A percentile compares a stretch with the other conserved stretches of the same genome.
Evolutionary conservation across 1,140 invertebrate genomes (phyloP).

Genomic region (Drosophila jambulina): DNA sequence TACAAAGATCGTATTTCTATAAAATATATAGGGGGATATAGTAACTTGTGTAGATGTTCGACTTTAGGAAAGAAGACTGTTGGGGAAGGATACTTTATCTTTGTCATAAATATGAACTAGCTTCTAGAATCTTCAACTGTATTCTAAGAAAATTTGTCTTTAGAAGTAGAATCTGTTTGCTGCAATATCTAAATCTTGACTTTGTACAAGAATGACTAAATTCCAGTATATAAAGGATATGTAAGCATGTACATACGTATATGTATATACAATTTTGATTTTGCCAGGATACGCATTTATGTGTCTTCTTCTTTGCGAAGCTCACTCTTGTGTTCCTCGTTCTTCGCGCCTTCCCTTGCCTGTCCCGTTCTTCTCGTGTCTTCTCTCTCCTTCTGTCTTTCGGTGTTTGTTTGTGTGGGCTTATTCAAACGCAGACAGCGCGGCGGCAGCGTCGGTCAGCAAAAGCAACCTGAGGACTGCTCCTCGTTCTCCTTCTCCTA

Average conservation of each 20-base stretch:
- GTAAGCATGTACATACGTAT: neutral
- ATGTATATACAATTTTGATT: neutral
- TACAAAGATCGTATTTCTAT: neutral
- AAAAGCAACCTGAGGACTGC: slow-evolving; percentile 30
- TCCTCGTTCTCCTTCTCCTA: slow-evolving; percentile 4
- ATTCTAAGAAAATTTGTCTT: neutral
- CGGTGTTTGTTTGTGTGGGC: slow-evolving; percentile 63
- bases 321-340: slow-evolving; percentile 32
- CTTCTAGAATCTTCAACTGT: neutral
- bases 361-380: neutral
- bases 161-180: neutral
- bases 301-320: neutral
- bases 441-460: slow-evolving; percentile 65
- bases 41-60: neutral
- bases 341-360: slow-evolving; percentile 2
- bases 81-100: neutral
- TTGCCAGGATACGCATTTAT: slow-evolving; percentile 13
- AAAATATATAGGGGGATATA: neutral
- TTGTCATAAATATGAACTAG: neutral
- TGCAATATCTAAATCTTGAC: neutral
- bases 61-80: too few relatives aligned
- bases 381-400: slow-evolving; percentile 1
- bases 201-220: neutral
- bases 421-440: slow-evolving; percentile 81
- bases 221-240: neutral